Conservation (phyloP, 2,113 vertebrate genomes). For the Procavia capensis region DNA sequence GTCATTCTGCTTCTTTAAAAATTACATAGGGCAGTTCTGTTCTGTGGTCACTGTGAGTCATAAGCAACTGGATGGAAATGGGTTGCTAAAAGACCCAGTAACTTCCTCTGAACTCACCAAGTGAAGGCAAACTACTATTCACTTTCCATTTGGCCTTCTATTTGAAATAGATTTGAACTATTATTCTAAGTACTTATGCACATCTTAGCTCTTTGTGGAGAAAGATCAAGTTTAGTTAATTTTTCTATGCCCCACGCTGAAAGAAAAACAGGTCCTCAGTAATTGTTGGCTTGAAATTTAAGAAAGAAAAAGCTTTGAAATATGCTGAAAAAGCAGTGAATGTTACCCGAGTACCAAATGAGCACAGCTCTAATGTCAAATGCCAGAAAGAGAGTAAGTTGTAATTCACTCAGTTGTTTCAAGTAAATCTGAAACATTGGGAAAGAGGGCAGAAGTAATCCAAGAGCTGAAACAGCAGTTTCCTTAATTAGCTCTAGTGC, state of each 20-base stretch:
- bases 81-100: background rate
- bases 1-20: background rate
- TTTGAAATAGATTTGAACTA: constrained; percentile 38
- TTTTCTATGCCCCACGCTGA: constrained; percentile 9
- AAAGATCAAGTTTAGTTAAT: constrained; percentile 49
- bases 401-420: constrained; percentile 51
- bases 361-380: constrained; percentile 41
- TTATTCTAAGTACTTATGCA: constrained; percentile 24
- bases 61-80: background rate
- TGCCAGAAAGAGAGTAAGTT: constrained; percentile 44
- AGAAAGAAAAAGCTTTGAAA: constrained; percentile 50
- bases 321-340: constrained; percentile 54
- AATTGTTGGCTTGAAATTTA: constrained; percentile 45
- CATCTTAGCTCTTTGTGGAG: constrained; percentile 22
- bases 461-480: constrained; percentile 49
- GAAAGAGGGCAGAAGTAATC: constrained; percentile 33
- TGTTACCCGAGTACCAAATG: constrained; percentile 27
- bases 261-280: constrained; percentile 32
- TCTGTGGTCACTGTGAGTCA: background rate
- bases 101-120: background rate
- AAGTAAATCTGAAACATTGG: constrained; percentile 46
- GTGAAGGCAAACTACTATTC: background rate
- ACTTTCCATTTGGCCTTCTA: constrained; percentile 19
- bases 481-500: constrained; percentile 56
- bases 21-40: background rate